Evolutionary conservation across 2,797 vertebrate genomes (phyloP).

Genomic region (Staurois parvus): DNA sequence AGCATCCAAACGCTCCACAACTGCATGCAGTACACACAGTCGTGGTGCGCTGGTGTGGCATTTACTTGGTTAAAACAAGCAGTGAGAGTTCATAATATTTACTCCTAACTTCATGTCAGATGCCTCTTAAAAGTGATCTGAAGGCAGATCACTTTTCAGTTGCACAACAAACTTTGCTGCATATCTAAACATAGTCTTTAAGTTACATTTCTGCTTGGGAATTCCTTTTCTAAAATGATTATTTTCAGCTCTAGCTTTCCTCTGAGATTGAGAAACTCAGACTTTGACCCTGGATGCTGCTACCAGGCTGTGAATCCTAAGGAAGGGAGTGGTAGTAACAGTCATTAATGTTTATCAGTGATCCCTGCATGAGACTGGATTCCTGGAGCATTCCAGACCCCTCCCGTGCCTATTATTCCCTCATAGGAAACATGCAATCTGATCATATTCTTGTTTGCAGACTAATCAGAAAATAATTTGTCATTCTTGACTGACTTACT

Average conservation of each 20-base stretch:
- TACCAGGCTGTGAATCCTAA: neutral
- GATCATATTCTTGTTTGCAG: neutral
- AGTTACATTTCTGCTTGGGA: neutral
- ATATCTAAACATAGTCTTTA: too few relatives aligned
- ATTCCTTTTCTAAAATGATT: neutral
- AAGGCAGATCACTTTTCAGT: too few relatives aligned
- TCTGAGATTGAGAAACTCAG: conserved; percentile 16
- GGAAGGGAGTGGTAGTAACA: conserved; percentile 9
- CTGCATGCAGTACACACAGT: too few relatives aligned
- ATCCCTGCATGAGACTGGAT: neutral
- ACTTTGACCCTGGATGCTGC: conserved; percentile 25
- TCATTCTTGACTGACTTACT: neutral
- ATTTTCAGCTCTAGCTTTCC: neutral
- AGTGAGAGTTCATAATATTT: too few relatives aligned
- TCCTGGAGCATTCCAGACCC: neutral
- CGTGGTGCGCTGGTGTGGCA: too few relatives aligned
- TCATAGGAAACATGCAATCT: neutral
- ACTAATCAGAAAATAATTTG: conserved; percentile 1
- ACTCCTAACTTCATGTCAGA: too few relatives aligned
- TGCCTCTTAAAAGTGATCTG: too few relatives aligned
- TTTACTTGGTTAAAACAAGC: too few relatives aligned
- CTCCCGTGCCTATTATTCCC: neutral
- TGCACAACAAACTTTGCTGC: too few relatives aligned
- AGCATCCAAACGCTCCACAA: too few relatives aligned
- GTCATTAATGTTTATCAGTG: conserved; percentile 8